Conservation (phyloP, 2,113 vertebrate species). For the Calidris pygmaea region DNA sequence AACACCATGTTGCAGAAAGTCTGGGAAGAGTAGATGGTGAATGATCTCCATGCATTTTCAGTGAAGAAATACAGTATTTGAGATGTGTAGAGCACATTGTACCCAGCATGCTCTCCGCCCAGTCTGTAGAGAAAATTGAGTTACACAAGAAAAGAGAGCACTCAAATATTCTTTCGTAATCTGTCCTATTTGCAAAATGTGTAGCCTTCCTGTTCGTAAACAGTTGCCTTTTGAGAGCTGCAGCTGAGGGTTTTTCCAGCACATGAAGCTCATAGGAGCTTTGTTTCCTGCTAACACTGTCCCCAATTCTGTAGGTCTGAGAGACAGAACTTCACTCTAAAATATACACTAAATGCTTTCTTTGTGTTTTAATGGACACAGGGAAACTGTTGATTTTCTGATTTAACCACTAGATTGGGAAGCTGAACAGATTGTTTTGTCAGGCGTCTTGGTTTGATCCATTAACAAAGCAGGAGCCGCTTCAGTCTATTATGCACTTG, state of each 20-base stretch:
- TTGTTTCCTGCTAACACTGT: not conserved
- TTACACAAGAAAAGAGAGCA: not conserved
- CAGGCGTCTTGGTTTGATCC: not conserved
- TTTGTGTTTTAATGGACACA: not conserved
- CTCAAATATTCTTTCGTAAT: not conserved
- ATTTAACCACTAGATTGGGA: not conserved
- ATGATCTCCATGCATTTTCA: not conserved
- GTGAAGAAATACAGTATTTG: not conserved
- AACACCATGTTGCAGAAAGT: not conserved
- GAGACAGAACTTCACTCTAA: not conserved
- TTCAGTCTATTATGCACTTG: not conserved
- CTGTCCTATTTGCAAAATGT: not conserved
- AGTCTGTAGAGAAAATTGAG: not conserved
- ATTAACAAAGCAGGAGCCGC: not conserved
- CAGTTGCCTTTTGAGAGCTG: slow-evolving; percentile 13
- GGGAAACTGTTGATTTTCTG: not conserved
- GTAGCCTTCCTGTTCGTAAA: not conserved
- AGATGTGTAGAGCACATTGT: not conserved
- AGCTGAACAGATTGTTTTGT: not conserved
- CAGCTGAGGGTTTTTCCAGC: not conserved
- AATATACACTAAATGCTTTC: not conserved
- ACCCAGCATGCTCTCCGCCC: not conserved
- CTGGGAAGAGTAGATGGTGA: not conserved
- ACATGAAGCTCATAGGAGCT: not conserved
- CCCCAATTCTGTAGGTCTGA: not conserved